These are phyloP conservation scores for Philopedon plagiatum DNA, from an alignment of 2,888 invertebrate species.

Conservation along the genomic window DNA sequence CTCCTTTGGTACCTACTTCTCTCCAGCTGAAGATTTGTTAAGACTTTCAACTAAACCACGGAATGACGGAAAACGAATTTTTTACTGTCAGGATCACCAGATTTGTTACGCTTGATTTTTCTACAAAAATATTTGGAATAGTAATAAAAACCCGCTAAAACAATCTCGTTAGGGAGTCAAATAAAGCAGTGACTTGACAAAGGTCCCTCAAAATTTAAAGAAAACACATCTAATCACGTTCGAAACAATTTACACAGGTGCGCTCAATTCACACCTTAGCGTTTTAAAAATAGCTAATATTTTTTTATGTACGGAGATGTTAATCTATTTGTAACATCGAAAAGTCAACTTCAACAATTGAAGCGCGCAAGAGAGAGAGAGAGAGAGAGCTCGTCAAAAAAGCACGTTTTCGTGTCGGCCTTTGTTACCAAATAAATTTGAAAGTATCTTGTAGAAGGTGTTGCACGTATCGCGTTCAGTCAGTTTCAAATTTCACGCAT, in stretches of 20 bases:
- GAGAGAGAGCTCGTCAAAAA: constrained; percentile 33
- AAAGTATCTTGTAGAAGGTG: constrained; percentile 31
- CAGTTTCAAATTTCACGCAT: too few species aligned
- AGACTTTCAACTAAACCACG: too few species aligned
- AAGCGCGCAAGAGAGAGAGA: constrained; percentile 12
- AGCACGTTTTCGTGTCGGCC: constrained; percentile 45
- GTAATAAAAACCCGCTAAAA: too few species aligned
- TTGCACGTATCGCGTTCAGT: constrained; percentile 6
- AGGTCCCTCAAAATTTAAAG: constrained; percentile 8
- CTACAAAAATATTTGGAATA: too few species aligned
- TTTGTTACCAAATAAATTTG: constrained; percentile 47
- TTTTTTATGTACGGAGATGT: constrained; percentile 32
- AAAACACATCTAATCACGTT: constrained; percentile 41
- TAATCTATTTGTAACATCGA: constrained; percentile 44
- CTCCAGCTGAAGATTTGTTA: too few species aligned
- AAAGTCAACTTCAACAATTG: constrained; percentile 39
- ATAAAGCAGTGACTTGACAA: neutral
- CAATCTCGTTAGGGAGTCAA: too few species aligned
- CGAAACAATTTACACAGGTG: constrained; percentile 42
- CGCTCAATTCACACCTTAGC: constrained; percentile 39
- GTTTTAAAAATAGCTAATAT: constrained; percentile 36
- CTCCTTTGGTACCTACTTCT: too few species aligned
- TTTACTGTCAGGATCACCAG: too few species aligned
- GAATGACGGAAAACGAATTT: too few species aligned
- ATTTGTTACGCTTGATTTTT: too few species aligned